Conservation (phyloP, 2,113 vertebrate species). For the Fukomys damarensis region DNA sequence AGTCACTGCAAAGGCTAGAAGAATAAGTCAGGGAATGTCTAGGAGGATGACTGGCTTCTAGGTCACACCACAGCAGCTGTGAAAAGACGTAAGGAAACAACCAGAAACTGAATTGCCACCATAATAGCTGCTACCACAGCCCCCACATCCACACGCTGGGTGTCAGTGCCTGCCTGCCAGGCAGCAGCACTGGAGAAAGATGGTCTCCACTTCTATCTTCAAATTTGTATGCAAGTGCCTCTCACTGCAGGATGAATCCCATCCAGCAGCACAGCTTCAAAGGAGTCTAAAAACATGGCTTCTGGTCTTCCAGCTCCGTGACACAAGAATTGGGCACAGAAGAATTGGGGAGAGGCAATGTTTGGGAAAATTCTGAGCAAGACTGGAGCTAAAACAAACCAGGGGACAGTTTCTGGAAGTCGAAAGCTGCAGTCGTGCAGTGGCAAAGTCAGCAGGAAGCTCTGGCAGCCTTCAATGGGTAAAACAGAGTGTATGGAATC, state of each 20-base stretch:
- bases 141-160: accelerated
- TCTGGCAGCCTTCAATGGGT: not conserved
- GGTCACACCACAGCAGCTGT: not conserved
- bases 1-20: not conserved
- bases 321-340: not conserved
- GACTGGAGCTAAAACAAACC: not conserved
- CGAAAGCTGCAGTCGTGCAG: not conserved
- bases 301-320: not conserved
- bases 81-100: not conserved
- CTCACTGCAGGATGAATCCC: not conserved
- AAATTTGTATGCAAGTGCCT: not conserved
- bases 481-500: not conserved
- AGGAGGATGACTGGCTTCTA: not conserved
- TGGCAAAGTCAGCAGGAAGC: not conserved
- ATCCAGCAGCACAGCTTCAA: not conserved
- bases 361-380: not conserved
- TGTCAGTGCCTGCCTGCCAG: too few species aligned
- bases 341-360: not conserved
- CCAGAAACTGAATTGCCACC: not conserved
- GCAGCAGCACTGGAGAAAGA: not conserved
- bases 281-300: not conserved
- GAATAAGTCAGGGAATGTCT: not conserved
- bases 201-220: not conserved
- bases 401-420: not conserved
- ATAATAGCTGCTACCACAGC: not conserved